Conservation (phyloP, 2,797 vertebrate genomes). For the Cossypha heuglini region DNA sequence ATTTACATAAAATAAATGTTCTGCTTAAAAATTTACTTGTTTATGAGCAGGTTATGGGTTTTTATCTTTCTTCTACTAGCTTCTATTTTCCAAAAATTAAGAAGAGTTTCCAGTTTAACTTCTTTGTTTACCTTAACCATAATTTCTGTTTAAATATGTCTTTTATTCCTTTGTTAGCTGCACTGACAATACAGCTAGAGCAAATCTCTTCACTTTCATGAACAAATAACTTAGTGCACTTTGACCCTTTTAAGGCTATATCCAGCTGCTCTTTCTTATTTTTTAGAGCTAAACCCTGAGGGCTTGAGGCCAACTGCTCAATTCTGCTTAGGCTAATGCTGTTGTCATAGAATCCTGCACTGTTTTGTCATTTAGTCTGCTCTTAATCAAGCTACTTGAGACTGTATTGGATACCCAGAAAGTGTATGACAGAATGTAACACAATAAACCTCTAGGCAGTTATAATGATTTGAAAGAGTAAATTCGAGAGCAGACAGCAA, state of each 20-base stretch:
- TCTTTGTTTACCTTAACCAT: background rate
- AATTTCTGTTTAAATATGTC: accelerated
- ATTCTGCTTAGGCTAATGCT: background rate
- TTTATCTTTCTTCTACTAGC: background rate
- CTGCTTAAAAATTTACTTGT: background rate
- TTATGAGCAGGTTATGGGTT: accelerated
- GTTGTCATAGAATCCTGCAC: background rate
- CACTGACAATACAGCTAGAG: background rate
- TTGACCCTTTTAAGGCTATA: background rate
- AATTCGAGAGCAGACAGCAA: background rate
- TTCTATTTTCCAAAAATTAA: background rate
- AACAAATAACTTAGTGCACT: background rate
- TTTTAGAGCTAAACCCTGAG: background rate
- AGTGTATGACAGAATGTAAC: background rate
- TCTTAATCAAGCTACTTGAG: background rate
- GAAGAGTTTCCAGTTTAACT: background rate
- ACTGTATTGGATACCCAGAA: background rate
- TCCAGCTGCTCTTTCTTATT: background rate
- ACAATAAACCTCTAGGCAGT: background rate
- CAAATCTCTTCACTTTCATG: background rate
- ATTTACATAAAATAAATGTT: background rate
- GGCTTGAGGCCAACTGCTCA: background rate
- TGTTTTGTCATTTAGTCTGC: background rate
- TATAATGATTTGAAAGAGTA: background rate
- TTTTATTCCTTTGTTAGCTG: background rate